phyloP scores from a whole-genome alignment of 2,888 invertebrate species.

The Acanthoscelides obtectus region DNA sequence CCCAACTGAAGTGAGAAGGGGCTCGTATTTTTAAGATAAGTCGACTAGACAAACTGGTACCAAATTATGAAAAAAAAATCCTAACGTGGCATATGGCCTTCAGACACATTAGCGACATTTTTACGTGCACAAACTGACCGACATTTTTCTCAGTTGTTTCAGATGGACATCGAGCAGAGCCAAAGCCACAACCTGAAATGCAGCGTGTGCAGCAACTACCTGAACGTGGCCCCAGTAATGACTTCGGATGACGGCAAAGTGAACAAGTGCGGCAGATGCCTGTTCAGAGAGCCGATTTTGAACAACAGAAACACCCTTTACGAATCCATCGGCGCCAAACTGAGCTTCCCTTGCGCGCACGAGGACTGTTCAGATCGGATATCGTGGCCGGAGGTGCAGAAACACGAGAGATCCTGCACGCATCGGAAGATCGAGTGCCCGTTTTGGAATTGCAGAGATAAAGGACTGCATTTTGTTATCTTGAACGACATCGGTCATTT shows the following conservation, averaged over 20 bases:
- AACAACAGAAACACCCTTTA: conserved; percentile 21
- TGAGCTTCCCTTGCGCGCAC: conserved; percentile 20
- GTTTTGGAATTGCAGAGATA: conserved; percentile 23
- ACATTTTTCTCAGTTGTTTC: not conserved
- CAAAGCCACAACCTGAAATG: conserved; percentile 18
- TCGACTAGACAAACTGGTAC: no score
- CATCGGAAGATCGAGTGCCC: conserved; percentile 17
- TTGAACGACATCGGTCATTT: conserved; percentile 18
- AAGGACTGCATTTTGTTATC: conserved; percentile 14
- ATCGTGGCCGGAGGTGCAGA: conserved; percentile 18
- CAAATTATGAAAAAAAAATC: no score
- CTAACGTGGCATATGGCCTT: no score
- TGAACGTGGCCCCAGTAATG: conserved; percentile 22
- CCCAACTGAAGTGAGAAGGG: no score
- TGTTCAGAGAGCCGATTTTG: conserved; percentile 12
- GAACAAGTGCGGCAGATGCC: conserved; percentile 22
- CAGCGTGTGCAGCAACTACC: conserved; percentile 20
- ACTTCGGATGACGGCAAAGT: conserved; percentile 22
- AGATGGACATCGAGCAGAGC: conserved; percentile 17
- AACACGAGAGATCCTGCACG: conserved; percentile 20
- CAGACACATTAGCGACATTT: no score
- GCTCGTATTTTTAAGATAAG: no score
- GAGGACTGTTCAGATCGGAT: conserved; percentile 14
- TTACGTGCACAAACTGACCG: no score
- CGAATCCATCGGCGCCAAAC: conserved; percentile 21